Evolutionary conservation across 2,797 vertebrate genomes (phyloP).

Genomic region (Salarias fasciatus): DNA sequence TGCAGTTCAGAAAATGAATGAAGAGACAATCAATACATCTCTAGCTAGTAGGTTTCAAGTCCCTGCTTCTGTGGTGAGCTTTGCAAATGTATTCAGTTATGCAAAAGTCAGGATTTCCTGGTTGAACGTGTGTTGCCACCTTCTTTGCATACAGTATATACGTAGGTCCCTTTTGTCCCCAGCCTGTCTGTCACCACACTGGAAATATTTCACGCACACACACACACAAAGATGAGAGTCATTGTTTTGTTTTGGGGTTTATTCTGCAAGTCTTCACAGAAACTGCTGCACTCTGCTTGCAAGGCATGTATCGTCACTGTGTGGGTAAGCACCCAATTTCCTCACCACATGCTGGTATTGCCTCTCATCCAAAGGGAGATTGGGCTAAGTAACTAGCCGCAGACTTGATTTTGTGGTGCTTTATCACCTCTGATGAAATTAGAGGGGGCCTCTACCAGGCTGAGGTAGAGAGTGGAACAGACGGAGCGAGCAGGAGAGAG

Average conservation of each 20-base stretch:
- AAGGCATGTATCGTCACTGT: constrained; percentile 57
- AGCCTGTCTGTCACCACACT: neutral
- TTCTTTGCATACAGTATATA: too few species aligned
- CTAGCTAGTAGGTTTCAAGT: too few species aligned
- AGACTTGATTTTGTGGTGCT: constrained; percentile 79
- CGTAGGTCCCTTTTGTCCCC: too few species aligned
- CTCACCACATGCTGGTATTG: constrained; percentile 75
- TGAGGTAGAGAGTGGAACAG: constrained; percentile 35
- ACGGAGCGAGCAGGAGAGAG: constrained; percentile 36
- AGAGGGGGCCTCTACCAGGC: constrained; percentile 49
- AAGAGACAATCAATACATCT: too few species aligned
- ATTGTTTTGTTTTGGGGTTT: constrained; percentile 41
- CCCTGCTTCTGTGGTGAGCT: too few species aligned
- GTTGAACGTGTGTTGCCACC: too few species aligned
- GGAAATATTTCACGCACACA: neutral
- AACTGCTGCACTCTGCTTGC: constrained; percentile 60
- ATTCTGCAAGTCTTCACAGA: constrained; percentile 23
- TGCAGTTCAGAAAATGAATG: too few species aligned
- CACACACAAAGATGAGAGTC: constrained; percentile 11
- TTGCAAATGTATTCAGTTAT: too few species aligned
- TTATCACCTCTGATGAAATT: constrained; percentile 84
- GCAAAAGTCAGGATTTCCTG: too few species aligned
- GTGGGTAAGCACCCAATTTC: constrained; percentile 74
- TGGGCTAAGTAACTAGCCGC: constrained; percentile 79
- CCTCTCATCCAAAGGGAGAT: constrained; percentile 76